phyloP scores from a whole-genome alignment of 2,888 invertebrate genomes.

The Prosopocoilus inquinatus region DNA sequence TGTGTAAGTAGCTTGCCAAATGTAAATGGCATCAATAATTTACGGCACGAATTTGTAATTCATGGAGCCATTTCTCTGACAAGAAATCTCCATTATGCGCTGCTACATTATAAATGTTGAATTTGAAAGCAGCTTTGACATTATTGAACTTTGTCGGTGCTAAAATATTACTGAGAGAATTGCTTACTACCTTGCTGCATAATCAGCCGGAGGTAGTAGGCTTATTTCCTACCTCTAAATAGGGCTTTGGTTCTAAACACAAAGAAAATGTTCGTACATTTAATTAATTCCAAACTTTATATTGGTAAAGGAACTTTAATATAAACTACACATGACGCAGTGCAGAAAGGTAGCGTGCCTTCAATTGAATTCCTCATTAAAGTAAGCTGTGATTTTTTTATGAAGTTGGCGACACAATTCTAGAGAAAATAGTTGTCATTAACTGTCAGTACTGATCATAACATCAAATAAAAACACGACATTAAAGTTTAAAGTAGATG shows the following conservation, averaged over 20 bases:
- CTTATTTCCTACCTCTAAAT: neutral
- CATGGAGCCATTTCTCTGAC: conserved; percentile 40
- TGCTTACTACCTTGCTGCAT: conserved; percentile 12
- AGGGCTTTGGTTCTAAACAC: neutral
- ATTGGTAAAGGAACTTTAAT: too few relatives aligned
- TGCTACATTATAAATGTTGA: conserved; percentile 42
- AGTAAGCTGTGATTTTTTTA: too few relatives aligned
- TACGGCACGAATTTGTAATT: conserved; percentile 39
- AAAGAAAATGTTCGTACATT: neutral
- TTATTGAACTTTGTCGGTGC: conserved; percentile 16
- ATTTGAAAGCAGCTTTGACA: conserved; percentile 30
- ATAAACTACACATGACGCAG: too few relatives aligned
- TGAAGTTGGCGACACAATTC: too few relatives aligned
- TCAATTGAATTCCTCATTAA: too few relatives aligned
- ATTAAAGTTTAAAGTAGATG: too few relatives aligned
- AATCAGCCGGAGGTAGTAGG: neutral
- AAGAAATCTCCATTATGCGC: conserved; percentile 45
- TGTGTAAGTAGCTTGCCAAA: conserved; percentile 23
- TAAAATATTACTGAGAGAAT: conserved; percentile 14
- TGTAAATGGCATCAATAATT: conserved; percentile 40
- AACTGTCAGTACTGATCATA: too few relatives aligned
- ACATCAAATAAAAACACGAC: too few relatives aligned
- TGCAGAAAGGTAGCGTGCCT: too few relatives aligned
- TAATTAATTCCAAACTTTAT: neutral
- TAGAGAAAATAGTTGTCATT: too few relatives aligned